phyloP scores from a whole-genome alignment of 2,797 vertebrate genomes.

The Champsocephalus esox region DNA sequence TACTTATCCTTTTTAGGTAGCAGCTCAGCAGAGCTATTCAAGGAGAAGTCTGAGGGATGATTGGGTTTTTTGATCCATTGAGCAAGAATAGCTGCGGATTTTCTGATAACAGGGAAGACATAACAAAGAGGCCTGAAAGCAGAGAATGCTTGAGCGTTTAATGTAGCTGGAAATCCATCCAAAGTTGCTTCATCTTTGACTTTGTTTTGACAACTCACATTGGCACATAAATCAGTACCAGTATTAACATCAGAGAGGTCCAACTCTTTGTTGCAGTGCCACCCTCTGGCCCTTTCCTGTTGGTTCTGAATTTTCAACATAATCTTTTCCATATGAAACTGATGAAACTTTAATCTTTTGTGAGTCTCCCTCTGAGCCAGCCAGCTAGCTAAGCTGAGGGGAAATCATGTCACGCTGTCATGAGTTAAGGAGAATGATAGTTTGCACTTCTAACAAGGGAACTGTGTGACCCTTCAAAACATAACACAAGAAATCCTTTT shows the following conservation, averaged over 20 bases:
- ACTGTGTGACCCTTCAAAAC: conserved; percentile 41
- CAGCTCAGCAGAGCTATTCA: conserved; percentile 49
- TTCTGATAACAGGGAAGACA: conserved; percentile 53
- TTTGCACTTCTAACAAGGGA: conserved; percentile 36
- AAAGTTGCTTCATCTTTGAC: conserved; percentile 36
- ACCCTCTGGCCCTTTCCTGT: conserved; percentile 68
- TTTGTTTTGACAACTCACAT: conserved; percentile 59
- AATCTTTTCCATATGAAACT: conserved; percentile 72
- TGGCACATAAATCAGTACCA: conserved; percentile 54
- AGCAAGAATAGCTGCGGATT: conserved; percentile 53
- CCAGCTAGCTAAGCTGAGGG: conserved; percentile 50
- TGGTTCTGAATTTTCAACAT: conserved; percentile 48
- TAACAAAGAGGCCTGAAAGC: conserved; percentile 19
- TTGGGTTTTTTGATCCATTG: conserved; percentile 73
- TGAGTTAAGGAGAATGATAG: conserved; percentile 40
- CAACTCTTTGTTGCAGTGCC: conserved; percentile 74
- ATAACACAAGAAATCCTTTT: conserved; percentile 39
- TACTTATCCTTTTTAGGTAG: conserved; percentile 81
- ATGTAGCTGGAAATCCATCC: conserved; percentile 48
- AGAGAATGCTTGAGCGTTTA: neutral
- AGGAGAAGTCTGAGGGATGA: conserved; percentile 54
- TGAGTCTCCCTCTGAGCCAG: conserved; percentile 42
- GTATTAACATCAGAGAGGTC: conserved; percentile 42
- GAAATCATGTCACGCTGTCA: conserved; percentile 57
- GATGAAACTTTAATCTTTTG: conserved; percentile 48